These are phyloP conservation scores for Girardinichthys multiradiatus DNA, from an alignment of 2,113 vertebrate genomes.

Conservation along the genomic window DNA sequence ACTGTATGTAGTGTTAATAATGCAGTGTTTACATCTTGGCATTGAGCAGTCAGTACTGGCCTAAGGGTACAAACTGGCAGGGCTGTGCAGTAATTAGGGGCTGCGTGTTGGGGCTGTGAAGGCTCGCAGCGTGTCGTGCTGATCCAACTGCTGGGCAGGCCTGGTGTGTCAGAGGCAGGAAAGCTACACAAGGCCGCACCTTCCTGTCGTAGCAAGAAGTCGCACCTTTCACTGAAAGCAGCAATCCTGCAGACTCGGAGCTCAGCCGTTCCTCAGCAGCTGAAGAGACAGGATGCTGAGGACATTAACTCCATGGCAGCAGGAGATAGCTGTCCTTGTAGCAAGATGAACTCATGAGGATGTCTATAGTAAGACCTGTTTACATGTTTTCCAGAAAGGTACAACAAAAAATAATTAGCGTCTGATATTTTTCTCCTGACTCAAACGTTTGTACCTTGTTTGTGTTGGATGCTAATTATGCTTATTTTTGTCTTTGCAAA, in stretches of 20 bases:
- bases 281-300: background rate
- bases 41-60: slow-evolving; percentile 56
- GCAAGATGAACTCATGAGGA: background rate
- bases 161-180: slow-evolving; percentile 25
- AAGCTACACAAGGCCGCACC: slow-evolving; percentile 33
- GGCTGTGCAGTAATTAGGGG: slow-evolving; percentile 67
- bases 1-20: slow-evolving; percentile 72
- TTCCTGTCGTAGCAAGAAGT: slow-evolving; percentile 28
- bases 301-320: slow-evolving; percentile 7
- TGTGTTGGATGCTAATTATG: background rate
- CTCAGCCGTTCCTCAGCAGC: no score
- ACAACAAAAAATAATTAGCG: background rate
- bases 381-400: background rate
- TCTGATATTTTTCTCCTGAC: background rate
- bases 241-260: slow-evolving; percentile 2
- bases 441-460: background rate
- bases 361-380: background rate
- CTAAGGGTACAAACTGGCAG: slow-evolving; percentile 63
- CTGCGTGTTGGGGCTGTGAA: slow-evolving; percentile 55
- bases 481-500: background rate
- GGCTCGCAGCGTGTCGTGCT: slow-evolving; percentile 51
- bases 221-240: background rate
- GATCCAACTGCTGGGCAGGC: slow-evolving; percentile 48
- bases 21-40: slow-evolving; percentile 74
- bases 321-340: background rate